These are phyloP conservation scores for Eristalis intricaria DNA, from an alignment of 2,888 invertebrate species.

Conservation along the genomic window DNA sequence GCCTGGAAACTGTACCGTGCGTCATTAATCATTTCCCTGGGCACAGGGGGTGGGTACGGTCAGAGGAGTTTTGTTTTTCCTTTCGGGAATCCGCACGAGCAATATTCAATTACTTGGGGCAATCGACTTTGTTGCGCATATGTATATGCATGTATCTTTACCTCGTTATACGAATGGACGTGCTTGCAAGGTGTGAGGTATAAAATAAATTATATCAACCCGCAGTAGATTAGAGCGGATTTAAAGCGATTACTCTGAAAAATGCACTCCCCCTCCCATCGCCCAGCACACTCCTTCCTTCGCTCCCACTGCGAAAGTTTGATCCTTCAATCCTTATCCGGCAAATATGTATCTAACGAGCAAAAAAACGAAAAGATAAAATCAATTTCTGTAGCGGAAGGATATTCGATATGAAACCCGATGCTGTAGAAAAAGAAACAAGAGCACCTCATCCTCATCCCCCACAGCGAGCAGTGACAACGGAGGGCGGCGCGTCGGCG, in stretches of 20 bases:
- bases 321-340: constrained; percentile 28
- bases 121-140: constrained; percentile 37
- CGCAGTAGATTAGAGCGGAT: constrained; percentile 43
- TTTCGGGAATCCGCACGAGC: constrained; percentile 46
- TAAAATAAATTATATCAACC: constrained; percentile 29
- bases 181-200: constrained; percentile 7
- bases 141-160: background rate
- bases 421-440: constrained; percentile 5
- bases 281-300: background rate
- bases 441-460: background rate
- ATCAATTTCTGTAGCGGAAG: constrained; percentile 64
- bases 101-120: constrained; percentile 57
- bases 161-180: background rate
- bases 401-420: constrained; percentile 54
- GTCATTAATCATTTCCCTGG: constrained; percentile 26
- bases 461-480: background rate
- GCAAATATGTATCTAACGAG: constrained; percentile 67
- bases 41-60: constrained; percentile 1
- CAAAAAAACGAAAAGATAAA: constrained; percentile 64
- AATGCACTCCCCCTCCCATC: background rate
- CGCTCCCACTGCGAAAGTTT: background rate
- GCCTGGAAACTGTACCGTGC: background rate
- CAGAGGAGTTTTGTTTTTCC: background rate
- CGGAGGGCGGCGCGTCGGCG: background rate
- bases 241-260: constrained; percentile 56